Evolutionary conservation across 2,797 vertebrate genomes (phyloP).

Genomic region (Pseudomugil gertrudae): DNA sequence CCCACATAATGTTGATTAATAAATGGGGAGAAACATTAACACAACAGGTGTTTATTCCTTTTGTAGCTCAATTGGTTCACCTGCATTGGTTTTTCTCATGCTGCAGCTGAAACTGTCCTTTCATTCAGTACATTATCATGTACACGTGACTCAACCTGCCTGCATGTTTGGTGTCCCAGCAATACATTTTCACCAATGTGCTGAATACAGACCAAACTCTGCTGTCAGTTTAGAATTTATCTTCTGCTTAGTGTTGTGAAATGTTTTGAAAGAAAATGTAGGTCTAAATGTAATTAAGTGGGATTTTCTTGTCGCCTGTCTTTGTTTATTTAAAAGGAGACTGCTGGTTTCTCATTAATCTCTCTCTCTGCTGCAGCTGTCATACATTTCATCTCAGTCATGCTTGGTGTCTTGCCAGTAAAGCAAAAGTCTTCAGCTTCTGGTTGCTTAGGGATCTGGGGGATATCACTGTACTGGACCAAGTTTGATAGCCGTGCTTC

Average conservation of each 20-base stretch:
- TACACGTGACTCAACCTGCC: background rate
- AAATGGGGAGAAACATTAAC: too few relatives aligned
- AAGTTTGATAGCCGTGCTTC: conserved; percentile 31
- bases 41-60: too few relatives aligned
- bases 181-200: background rate
- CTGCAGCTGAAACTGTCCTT: background rate
- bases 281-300: conserved; percentile 34
- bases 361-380: conserved; percentile 14
- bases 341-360: conserved; percentile 33
- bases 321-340: conserved; percentile 37
- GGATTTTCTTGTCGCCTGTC: background rate
- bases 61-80: too few relatives aligned
- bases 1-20: too few relatives aligned
- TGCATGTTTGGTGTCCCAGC: background rate
- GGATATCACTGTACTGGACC: conserved; percentile 41
- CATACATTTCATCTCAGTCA: conserved; percentile 44
- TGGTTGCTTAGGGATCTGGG: conserved; percentile 32
- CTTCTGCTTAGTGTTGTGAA: conserved; percentile 8
- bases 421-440: conserved; percentile 38
- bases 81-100: background rate
- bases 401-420: conserved; percentile 54
- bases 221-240: conserved; percentile 24
- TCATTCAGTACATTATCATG: background rate
- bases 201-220: conserved; percentile 1
- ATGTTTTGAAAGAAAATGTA: conserved; percentile 15